A percentile compares a stretch with the other conserved stretches of the same genome.
Conservation (phyloP, 2,113 vertebrate genomes). For the Neotragus moschatus region DNA sequence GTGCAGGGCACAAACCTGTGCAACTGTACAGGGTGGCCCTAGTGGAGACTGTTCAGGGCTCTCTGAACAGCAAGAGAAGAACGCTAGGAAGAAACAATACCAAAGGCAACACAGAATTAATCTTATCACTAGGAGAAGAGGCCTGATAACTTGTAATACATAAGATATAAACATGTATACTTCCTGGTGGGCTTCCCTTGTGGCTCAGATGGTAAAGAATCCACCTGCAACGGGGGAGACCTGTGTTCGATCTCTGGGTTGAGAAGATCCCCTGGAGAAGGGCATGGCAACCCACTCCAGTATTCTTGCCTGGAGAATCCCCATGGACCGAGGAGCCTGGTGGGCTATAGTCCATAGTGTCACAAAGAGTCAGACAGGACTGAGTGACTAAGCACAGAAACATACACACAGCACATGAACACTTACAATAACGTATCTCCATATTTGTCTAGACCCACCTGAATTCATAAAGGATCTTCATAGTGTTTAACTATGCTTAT, state of each 20-base stretch:
- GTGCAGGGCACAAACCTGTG: background rate
- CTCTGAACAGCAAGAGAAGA: background rate
- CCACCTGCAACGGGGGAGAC: background rate
- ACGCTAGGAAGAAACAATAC: background rate
- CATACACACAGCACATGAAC: background rate
- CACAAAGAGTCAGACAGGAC: background rate
- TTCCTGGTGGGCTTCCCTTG: background rate
- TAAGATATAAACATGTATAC: background rate
- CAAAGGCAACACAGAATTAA: background rate
- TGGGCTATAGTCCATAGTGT: background rate
- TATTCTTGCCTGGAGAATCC: background rate
- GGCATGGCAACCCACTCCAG: background rate
- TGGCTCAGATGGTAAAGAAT: background rate
- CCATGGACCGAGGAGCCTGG: background rate
- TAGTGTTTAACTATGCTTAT: background rate
- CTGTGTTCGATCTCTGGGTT: background rate
- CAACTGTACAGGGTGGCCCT: background rate
- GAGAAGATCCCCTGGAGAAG: background rate
- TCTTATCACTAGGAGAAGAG: background rate
- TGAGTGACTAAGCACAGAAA: background rate
- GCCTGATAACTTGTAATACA: background rate
- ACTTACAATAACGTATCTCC: background rate
- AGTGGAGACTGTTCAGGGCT: background rate
- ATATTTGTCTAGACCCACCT: background rate
- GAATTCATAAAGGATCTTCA: background rate